Evolutionary conservation across 2,888 invertebrate species (phyloP).

Genomic region (Schrankia costaestrigalis): DNA sequence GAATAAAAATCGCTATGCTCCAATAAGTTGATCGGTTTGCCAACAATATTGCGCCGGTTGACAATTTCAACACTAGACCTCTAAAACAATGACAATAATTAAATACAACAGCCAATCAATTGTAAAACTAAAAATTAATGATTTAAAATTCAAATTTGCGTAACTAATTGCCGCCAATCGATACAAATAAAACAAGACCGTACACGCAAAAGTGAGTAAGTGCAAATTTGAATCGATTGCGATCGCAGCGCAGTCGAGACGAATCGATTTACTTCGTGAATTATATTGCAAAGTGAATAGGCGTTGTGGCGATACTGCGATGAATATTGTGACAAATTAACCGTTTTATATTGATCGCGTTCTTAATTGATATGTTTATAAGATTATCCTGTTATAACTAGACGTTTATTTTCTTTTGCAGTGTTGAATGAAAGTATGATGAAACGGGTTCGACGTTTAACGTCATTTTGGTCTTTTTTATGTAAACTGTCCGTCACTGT

Average conservation of each 20-base stretch:
- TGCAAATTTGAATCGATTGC: constrained; percentile 59
- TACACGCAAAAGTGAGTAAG: constrained; percentile 52
- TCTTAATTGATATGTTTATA: constrained; percentile 52
- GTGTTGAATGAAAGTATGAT: no score
- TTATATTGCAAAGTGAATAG: constrained; percentile 65
- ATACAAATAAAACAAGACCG: constrained; percentile 53
- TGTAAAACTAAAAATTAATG: constrained; percentile 46
- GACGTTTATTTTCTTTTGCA: no score
- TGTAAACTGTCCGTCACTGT: no score
- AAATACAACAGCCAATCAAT: constrained; percentile 40
- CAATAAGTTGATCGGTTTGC: constrained; percentile 71
- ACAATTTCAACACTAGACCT: constrained; percentile 63
- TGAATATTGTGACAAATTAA: constrained; percentile 57
- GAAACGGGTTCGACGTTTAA: no score
- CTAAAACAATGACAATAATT: constrained; percentile 69
- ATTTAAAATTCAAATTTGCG: constrained; percentile 46
- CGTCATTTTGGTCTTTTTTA: no score
- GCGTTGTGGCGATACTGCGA: constrained; percentile 33
- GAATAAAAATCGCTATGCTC: constrained; percentile 73
- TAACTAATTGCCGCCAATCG: constrained; percentile 39
- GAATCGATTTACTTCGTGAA: constrained; percentile 68
- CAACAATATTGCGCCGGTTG: constrained; percentile 52
- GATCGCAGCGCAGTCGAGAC: constrained; percentile 49
- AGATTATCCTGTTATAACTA: no score
- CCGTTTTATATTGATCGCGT: constrained; percentile 60